Evolutionary conservation across 2,888 invertebrate species (phyloP), one percentile per base, ranked within the genome.

Genomic region (Aricia artaxerxes): DNA sequence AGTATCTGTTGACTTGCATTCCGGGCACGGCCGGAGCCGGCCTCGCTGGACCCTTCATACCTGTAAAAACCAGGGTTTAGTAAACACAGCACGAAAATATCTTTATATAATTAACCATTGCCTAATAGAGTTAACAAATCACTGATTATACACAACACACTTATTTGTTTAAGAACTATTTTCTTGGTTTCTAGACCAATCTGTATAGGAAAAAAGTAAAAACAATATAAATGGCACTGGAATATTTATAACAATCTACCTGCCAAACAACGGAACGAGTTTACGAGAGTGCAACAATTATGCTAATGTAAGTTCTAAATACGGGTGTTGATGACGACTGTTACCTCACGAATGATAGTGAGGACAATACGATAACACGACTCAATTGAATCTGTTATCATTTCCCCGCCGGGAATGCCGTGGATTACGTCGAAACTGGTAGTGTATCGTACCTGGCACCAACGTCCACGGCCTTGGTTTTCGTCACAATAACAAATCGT

Each of bases 41-140:
- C 84, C 96, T 91, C n/a, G 93, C 89, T 38, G 96, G 96, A 82
- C 95, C 94, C 85, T 95, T 95, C 95, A 96, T 95, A 83, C 95
- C 96, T 95, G 89, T 40, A 81, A 81, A 38, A 69, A 13, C 13
- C 69, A 4, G 35, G 5, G 4, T 69, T 69, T 1, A 69, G 64
- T 13, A 9, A 31, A 64, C 3, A 11, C 35, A 69, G 13, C 13
- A 69, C 61, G 24, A 3, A 69, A 69, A 69, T 13, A 9, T 13
- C 3, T 69, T 69, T 69, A 69, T 38, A 38, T 69, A 69, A 69
- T 13, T 35, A 69, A 16, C 35, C 35, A 69, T 69, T 69, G 35
- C 69, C 69, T 69, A 69, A 13, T 16, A 69, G 13, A 16, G 69
- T 69, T 69, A 69, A 38, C 69, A 69, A 35, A 69, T 69, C 38